phyloP scores from a whole-genome alignment of 2,113 vertebrate genomes.

The Ctenomys sociabilis region DNA sequence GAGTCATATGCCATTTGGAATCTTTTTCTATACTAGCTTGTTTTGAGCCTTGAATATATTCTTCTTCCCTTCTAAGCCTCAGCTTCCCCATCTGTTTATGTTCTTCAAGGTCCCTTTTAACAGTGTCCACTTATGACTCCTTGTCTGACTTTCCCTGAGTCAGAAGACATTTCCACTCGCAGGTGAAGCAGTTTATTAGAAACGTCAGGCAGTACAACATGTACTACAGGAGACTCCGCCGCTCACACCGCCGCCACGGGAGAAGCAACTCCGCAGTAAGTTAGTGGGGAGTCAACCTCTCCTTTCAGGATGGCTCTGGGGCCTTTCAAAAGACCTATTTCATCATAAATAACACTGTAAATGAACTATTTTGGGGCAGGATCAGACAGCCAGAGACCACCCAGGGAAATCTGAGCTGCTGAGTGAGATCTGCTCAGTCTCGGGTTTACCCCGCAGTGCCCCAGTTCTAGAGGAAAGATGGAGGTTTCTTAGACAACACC shows the following conservation, averaged over 20 bases:
- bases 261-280: conserved; percentile 63
- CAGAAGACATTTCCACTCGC: conserved; percentile 16
- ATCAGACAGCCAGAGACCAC: not conserved
- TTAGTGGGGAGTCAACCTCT: conserved; percentile 6
- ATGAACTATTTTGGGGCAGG: not conserved
- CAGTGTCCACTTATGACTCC: not conserved
- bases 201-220: conserved; percentile 40
- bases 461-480: not conserved
- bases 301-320: not conserved
- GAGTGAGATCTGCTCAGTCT: not conserved
- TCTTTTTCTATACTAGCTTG: not conserved
- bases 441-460: not conserved
- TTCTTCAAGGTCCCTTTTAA: not conserved
- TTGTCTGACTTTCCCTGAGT: not conserved
- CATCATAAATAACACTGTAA: conserved; percentile 10
- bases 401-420: not conserved
- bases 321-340: not conserved
- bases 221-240: not conserved
- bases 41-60: not conserved
- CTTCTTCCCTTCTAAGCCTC: not conserved
- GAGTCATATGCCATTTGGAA: not conserved
- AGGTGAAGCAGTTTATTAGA: conserved; percentile 69
- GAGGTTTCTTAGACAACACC: not conserved
- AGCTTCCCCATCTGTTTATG: not conserved
- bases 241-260: conserved; percentile 22